phyloP scores from a whole-genome alignment of 2,113 vertebrate species.

The Xiphophorus maculatus region DNA sequence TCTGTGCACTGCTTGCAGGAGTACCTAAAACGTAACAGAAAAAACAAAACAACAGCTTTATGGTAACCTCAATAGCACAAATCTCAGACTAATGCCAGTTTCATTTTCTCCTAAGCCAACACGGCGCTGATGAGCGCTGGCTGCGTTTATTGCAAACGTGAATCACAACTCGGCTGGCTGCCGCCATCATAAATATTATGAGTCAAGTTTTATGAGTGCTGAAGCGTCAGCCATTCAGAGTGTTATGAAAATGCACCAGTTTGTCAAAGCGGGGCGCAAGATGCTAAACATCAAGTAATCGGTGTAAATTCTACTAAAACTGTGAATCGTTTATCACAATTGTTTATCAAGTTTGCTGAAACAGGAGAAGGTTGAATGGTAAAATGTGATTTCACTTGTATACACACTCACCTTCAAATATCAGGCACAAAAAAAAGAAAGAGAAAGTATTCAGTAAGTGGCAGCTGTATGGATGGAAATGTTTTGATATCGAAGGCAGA shows the following conservation, averaged over 20 bases:
- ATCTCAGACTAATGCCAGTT: neutral
- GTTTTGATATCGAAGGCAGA: no score
- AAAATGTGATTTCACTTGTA: no score
- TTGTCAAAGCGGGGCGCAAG: neutral
- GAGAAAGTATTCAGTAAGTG: no score
- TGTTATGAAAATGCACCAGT: neutral
- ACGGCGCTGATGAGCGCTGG: neutral
- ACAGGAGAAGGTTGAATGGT: no score
- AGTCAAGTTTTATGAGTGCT: constrained; percentile 4
- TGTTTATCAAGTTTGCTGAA: neutral
- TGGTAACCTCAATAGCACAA: no score
- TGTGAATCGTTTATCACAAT: neutral
- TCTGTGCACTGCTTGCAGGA: constrained; percentile 89
- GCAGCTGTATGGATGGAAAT: no score
- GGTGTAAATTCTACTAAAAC: neutral
- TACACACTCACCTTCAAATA: no score
- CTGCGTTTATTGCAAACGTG: constrained; percentile 17
- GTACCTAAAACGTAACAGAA: constrained; percentile 71
- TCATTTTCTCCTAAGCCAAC: neutral
- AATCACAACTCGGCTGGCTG: neutral
- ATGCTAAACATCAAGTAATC: neutral
- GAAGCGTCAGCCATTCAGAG: neutral
- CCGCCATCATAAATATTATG: constrained; percentile 14
- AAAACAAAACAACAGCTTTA: neutral
- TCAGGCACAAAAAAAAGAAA: no score